phyloP scores from a whole-genome alignment of 2,888 invertebrate genomes.

The Eupsilia transversa region DNA sequence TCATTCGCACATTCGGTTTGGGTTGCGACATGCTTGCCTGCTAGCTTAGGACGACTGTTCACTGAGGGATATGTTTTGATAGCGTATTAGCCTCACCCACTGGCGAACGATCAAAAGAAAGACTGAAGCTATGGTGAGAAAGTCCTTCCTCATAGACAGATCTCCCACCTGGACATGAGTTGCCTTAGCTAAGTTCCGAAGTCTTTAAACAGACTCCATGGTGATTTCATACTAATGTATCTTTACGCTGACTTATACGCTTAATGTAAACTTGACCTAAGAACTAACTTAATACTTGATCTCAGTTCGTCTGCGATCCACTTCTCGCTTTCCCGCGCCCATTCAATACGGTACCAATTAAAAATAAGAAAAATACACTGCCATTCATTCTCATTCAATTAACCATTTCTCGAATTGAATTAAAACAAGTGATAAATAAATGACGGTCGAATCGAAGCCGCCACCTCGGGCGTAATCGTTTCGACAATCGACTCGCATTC shows the following conservation, averaged over 20 bases:
- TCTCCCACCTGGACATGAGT: no score
- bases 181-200: no score
- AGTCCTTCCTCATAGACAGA: no score
- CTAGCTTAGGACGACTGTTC: constrained; percentile 20
- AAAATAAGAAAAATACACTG: constrained; percentile 30
- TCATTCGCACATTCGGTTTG: constrained; percentile 31
- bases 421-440: constrained; percentile 51
- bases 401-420: constrained; percentile 45
- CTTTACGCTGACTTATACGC: no score
- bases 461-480: constrained; percentile 38
- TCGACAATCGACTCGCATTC: constrained; percentile 37
- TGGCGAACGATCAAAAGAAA: no score
- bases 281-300: background rate
- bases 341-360: constrained; percentile 31
- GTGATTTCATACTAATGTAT: no score
- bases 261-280: background rate
- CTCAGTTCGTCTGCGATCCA: constrained; percentile 28
- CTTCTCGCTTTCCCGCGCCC: constrained; percentile 8
- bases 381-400: constrained; percentile 55
- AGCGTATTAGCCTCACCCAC: background rate
- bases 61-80: background rate
- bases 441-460: constrained; percentile 30
- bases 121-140: no score
- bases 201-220: no score
- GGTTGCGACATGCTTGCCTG: constrained; percentile 24